Percentiles rank a stretch among this genome's conserved stretches.
Evolutionary conservation across 2,113 vertebrate species (phyloP).

Genomic region (Phyllostomus discolor): DNA sequence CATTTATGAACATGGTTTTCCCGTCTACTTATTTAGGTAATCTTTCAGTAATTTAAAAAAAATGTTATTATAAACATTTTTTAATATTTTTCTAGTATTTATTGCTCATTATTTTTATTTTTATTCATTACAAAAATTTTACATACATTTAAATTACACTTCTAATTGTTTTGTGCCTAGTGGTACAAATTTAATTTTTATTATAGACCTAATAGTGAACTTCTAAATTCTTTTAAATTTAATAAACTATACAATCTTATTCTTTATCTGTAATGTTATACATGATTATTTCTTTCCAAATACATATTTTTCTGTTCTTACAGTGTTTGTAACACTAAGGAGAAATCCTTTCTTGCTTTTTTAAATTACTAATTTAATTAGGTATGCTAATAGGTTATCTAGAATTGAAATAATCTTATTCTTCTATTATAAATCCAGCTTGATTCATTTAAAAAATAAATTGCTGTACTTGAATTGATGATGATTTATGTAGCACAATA

Average conservation of each 20-base stretch:
- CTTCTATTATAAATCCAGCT: background rate
- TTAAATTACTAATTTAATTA: background rate
- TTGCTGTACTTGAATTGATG: background rate
- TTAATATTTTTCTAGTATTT: background rate
- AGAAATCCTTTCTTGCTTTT: background rate
- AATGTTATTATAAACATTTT: background rate
- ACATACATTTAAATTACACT: background rate
- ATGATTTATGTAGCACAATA: background rate
- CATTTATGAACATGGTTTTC: background rate
- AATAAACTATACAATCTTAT: background rate
- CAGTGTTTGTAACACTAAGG: background rate
- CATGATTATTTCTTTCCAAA: background rate
- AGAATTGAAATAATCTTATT: background rate
- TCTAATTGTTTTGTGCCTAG: background rate
- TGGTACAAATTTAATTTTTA: background rate
- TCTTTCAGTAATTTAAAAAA: background rate
- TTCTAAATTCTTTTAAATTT: background rate
- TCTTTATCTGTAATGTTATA: background rate
- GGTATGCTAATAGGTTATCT: background rate
- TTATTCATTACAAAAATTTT: background rate
- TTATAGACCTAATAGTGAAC: background rate
- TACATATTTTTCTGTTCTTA: background rate
- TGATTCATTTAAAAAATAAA: background rate
- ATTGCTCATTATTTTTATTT: background rate
- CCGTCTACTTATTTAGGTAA: background rate